These are phyloP conservation scores for Lithophane socia DNA, from an alignment of 2,888 invertebrate genomes.

Conservation along the genomic window DNA sequence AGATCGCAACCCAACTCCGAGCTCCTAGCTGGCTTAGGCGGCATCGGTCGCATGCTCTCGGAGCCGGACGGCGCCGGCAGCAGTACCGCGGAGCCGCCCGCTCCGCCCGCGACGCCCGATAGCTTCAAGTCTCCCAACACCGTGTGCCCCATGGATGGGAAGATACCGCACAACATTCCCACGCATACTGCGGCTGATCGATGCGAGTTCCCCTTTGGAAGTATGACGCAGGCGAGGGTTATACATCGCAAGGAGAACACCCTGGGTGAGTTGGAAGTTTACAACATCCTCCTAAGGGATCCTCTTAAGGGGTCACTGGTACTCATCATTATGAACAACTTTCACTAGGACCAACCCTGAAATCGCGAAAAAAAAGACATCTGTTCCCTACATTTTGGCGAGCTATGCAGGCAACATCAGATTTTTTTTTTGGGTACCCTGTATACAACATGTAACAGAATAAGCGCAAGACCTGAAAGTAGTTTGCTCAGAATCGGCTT, in stretches of 20 bases:
- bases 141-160: slow-evolving; percentile 96
- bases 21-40: slow-evolving; percentile 82
- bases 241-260: slow-evolving; percentile 94
- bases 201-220: slow-evolving; percentile 95
- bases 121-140: slow-evolving; percentile 96
- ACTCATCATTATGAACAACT: too few relatives aligned
- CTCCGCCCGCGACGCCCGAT: slow-evolving; percentile 76
- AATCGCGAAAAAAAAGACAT: too few relatives aligned
- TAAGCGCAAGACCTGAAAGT: too few relatives aligned
- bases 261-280: slow-evolving; percentile 77
- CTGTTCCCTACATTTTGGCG: too few relatives aligned
- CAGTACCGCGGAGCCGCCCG: slow-evolving; percentile 66
- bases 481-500: too few relatives aligned
- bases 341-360: too few relatives aligned
- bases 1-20: slow-evolving; percentile 80
- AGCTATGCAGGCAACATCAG: too few relatives aligned
- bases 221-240: slow-evolving; percentile 97
- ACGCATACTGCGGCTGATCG: slow-evolving; percentile 89
- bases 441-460: too few relatives aligned
- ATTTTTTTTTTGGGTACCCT: too few relatives aligned
- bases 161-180: slow-evolving; percentile 91
- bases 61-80: slow-evolving; percentile 76
- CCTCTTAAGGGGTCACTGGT: too few relatives aligned
- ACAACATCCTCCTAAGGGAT: too few relatives aligned
- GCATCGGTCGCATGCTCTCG: slow-evolving; percentile 81